Percentiles rank a stretch among this genome's conserved stretches.
These are phyloP conservation scores for Phytoseiulus persimilis DNA, from an alignment of 2,888 invertebrate species.

Conservation along the genomic window DNA sequence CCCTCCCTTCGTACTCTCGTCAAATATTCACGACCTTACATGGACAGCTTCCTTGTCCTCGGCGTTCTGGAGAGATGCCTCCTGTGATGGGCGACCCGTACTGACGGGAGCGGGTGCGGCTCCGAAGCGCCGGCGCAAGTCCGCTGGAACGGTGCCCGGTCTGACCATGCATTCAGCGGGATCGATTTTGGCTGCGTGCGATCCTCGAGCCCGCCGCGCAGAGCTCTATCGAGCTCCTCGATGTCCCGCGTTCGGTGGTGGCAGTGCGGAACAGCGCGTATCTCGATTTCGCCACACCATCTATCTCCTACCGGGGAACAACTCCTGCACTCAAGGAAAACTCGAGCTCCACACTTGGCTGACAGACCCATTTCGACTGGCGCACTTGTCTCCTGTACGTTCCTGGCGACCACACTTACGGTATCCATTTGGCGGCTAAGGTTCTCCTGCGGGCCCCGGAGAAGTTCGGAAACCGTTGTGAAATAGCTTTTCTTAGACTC, in stretches of 20 bases:
- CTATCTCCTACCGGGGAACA: background rate
- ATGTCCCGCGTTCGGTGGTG: background rate
- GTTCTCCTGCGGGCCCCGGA: too few species aligned
- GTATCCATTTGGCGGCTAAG: too few species aligned
- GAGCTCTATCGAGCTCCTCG: background rate
- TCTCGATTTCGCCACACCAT: background rate
- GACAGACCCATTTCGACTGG: background rate
- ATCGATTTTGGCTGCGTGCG: too few species aligned
- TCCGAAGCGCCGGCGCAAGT: too few species aligned
- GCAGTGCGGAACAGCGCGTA: background rate
- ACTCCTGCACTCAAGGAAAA: background rate
- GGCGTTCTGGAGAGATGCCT: background rate
- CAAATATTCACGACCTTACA: slow-evolving; percentile 5
- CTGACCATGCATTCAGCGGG: too few species aligned
- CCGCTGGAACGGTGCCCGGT: too few species aligned
- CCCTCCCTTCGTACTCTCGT: background rate
- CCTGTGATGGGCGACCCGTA: background rate
- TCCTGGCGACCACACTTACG: background rate
- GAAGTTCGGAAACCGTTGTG: too few species aligned
- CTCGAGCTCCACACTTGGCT: background rate
- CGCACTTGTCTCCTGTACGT: background rate
- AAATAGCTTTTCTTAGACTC: too few species aligned
- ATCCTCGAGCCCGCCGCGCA: background rate
- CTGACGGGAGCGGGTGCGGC: background rate
- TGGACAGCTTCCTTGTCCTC: background rate